phyloP scores from a whole-genome alignment of 2,797 vertebrate species.

The Hydrophis major region DNA sequence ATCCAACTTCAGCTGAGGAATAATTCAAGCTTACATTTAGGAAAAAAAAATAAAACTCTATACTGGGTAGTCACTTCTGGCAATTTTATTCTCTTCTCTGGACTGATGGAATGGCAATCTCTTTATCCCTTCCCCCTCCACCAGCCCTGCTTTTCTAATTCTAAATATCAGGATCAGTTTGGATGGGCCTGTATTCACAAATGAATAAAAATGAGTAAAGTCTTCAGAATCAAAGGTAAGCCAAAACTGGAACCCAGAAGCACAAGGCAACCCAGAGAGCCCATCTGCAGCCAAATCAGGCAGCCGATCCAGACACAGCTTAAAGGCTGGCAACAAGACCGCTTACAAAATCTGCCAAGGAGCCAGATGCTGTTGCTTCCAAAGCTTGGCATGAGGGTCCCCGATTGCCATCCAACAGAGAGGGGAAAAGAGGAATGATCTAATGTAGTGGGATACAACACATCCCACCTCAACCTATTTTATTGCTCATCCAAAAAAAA shows the following conservation, averaged over 20 bases:
- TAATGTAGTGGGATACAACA: slow-evolving; percentile 82
- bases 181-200: slow-evolving; percentile 77
- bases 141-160: slow-evolving; percentile 20
- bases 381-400: slow-evolving; percentile 81
- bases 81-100: slow-evolving; percentile 65
- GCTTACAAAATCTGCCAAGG: slow-evolving; percentile 78
- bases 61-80: slow-evolving; percentile 36
- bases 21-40: slow-evolving; percentile 58
- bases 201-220: slow-evolving; percentile 84
- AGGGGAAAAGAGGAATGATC: slow-evolving; percentile 81
- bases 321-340: slow-evolving; percentile 79
- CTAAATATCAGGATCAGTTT: slow-evolving; percentile 71
- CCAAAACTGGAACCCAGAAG: slow-evolving; percentile 81
- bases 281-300: slow-evolving; percentile 82
- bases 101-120: slow-evolving; percentile 53
- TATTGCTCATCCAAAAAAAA: slow-evolving; percentile 79
- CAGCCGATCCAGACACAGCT: slow-evolving; percentile 82
- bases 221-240: slow-evolving; percentile 81
- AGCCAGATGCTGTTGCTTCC: slow-evolving; percentile 84
- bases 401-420: slow-evolving; percentile 82
- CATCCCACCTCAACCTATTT: slow-evolving; percentile 83
- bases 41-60: slow-evolving; percentile 59
- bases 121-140: slow-evolving; percentile 16
- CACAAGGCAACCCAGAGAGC: slow-evolving; percentile 81
- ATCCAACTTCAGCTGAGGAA: slow-evolving; percentile 50